phyloP scores from a whole-genome alignment of 2,888 invertebrate genomes.

The Abscondita cerata region DNA sequence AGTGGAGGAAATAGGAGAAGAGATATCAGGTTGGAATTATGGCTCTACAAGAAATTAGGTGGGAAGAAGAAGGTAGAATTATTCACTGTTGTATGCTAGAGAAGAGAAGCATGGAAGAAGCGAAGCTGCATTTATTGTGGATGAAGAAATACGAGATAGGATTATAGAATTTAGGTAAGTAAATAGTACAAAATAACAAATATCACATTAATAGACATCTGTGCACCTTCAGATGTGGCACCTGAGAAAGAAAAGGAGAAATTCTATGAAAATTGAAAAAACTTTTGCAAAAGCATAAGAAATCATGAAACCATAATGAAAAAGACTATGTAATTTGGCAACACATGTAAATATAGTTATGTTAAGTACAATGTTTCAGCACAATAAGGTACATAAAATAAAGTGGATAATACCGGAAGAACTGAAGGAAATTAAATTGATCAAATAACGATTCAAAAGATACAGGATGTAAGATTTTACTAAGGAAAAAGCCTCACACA shows the following conservation, averaged over 20 bases:
- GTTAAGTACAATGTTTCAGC: conserved; percentile 10
- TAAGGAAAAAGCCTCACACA: conserved; percentile 17
- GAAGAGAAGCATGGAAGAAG: conserved; percentile 26
- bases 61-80: conserved; percentile 25
- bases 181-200: conserved; percentile 22
- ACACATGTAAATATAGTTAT: not conserved
- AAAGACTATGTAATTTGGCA: conserved; percentile 22
- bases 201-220: conserved; percentile 26
- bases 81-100: conserved; percentile 28
- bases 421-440: conserved; percentile 25
- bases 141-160: conserved; percentile 9
- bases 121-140: conserved; percentile 31
- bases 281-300: conserved; percentile 10
- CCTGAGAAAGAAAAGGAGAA: conserved; percentile 24
- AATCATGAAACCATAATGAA: conserved; percentile 18
- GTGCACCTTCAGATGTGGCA: conserved; percentile 19
- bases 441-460: conserved; percentile 18
- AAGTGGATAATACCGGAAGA: conserved; percentile 18
- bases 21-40: conserved; percentile 28
- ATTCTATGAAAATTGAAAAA: conserved; percentile 22
- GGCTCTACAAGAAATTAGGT: conserved; percentile 32
- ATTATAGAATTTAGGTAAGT: conserved; percentile 27
- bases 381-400: conserved; percentile 26
- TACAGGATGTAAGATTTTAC: conserved; percentile 22
- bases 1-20: conserved; percentile 28